These are phyloP conservation scores for Thereva unica DNA, from an alignment of 2,888 invertebrate species.

Conservation along the genomic window DNA sequence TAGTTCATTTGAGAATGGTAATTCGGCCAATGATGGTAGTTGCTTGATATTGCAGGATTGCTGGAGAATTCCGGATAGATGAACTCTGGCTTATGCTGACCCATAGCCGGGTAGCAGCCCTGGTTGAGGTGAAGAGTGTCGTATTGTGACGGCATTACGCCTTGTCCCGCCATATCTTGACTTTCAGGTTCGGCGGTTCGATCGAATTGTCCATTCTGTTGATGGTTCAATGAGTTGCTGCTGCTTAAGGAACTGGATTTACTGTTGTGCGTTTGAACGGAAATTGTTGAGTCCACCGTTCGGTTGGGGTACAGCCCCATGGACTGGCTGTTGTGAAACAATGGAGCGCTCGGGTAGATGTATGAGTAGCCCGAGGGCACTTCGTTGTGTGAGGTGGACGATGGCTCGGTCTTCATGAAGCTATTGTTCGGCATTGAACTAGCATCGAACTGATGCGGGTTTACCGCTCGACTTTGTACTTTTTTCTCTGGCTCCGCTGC, in stretches of 20 bases:
- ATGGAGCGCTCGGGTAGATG: conserved; percentile 25
- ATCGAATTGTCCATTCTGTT: conserved; percentile 7
- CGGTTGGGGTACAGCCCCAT: conserved; percentile 32
- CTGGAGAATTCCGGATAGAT: conserved; percentile 42
- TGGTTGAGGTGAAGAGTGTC: conserved; percentile 7
- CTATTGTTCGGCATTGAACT: not conserved
- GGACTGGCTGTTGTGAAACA: conserved; percentile 37
- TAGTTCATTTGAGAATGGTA: conserved; percentile 38
- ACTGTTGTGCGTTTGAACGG: not conserved
- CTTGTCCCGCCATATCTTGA: conserved; percentile 34
- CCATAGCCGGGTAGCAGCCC: not conserved
- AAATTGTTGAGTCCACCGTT: not conserved
- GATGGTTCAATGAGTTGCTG: not conserved
- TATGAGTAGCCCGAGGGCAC: conserved; percentile 33
- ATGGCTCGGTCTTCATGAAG: conserved; percentile 3
- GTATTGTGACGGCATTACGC: not conserved
- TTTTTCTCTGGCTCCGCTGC: not conserved
- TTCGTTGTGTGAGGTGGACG: conserved; percentile 27
- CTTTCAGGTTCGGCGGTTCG: conserved; percentile 1
- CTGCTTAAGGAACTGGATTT: not conserved
- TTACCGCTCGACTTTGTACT: conserved; percentile 1
- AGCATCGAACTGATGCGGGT: conserved; percentile 8
- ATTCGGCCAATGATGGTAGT: conserved; percentile 34
- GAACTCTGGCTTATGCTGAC: conserved; percentile 40
- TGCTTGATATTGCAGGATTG: conserved; percentile 39